Conservation (phyloP, 2,797 vertebrate genomes). For the Vipera latastei region DNA sequence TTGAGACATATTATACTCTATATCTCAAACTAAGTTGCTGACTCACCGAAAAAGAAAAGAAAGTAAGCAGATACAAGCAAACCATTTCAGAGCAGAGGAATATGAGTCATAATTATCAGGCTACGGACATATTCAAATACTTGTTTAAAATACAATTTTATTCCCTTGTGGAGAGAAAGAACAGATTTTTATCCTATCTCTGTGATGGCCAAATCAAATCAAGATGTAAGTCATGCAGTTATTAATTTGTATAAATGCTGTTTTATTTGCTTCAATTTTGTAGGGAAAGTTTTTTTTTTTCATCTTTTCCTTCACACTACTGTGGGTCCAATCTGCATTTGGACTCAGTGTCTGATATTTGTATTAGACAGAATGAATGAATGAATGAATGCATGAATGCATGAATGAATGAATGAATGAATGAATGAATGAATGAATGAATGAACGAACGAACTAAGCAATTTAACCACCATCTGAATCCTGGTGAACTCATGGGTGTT, state of each 20-base stretch:
- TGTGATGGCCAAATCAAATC: neutral
- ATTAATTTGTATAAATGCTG: neutral
- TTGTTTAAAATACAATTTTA: neutral
- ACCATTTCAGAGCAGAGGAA: neutral
- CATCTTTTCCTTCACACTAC: neutral
- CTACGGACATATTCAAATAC: neutral
- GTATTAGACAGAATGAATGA: neutral
- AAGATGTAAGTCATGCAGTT: neutral
- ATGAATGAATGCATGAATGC: neutral
- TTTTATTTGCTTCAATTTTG: neutral
- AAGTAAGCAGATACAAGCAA: neutral
- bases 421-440: neutral
- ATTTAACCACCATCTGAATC: neutral
- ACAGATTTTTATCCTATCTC: neutral
- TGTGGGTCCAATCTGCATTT: neutral
- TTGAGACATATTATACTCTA: neutral
- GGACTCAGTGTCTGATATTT: neutral
- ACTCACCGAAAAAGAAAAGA: neutral
- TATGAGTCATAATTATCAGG: neutral
- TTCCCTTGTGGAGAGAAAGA: neutral
- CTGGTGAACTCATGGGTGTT: neutral
- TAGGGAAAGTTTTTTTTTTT: neutral
- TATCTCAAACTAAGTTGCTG: neutral
- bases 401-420: neutral
- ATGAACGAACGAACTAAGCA: neutral